Percentiles rank a stretch among this genome's conserved stretches.
Evolutionary conservation across 1,140 invertebrate genomes (phyloP).

Genomic region (Drosophila asahinai): DNA sequence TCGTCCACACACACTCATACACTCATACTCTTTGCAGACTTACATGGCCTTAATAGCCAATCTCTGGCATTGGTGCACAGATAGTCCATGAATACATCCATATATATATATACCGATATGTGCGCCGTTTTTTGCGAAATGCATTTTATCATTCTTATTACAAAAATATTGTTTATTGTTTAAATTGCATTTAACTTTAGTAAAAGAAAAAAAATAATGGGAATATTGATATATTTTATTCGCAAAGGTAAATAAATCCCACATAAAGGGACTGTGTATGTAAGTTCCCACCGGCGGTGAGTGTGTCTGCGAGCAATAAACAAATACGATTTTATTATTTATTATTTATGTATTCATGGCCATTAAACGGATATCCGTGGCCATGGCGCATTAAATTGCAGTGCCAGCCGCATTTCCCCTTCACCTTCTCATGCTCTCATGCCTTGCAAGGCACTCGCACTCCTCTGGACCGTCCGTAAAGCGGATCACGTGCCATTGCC

Average conservation of each 20-base stretch:
- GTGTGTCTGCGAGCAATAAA: constrained; percentile 68
- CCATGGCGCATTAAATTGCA: constrained; percentile 80
- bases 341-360: constrained; percentile 83
- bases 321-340: constrained; percentile 83
- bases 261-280: constrained; percentile 52
- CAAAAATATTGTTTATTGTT: constrained; percentile 76
- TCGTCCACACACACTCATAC: constrained; percentile 21
- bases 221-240: constrained; percentile 70
- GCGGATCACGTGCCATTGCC: constrained; percentile 36
- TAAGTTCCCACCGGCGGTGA: constrained; percentile 38
- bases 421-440: neutral
- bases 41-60: constrained; percentile 63
- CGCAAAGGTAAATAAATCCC: constrained; percentile 79
- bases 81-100: constrained; percentile 38
- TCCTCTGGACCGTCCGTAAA: constrained; percentile 20
- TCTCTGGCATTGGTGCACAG: constrained; percentile 52
- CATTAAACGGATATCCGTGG: constrained; percentile 82
- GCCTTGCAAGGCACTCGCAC: constrained; percentile 14
- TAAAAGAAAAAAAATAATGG: constrained; percentile 25
- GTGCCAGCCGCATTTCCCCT: constrained; percentile 26
- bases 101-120: constrained; percentile 2
- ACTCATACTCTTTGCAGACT: constrained; percentile 19
- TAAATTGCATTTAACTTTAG: constrained; percentile 77
- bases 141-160: constrained; percentile 72
- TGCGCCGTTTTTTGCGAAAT: constrained; percentile 39